These are phyloP conservation scores for Redunca redunca DNA, from an alignment of 2,113 vertebrate species.

Conservation along the genomic window DNA sequence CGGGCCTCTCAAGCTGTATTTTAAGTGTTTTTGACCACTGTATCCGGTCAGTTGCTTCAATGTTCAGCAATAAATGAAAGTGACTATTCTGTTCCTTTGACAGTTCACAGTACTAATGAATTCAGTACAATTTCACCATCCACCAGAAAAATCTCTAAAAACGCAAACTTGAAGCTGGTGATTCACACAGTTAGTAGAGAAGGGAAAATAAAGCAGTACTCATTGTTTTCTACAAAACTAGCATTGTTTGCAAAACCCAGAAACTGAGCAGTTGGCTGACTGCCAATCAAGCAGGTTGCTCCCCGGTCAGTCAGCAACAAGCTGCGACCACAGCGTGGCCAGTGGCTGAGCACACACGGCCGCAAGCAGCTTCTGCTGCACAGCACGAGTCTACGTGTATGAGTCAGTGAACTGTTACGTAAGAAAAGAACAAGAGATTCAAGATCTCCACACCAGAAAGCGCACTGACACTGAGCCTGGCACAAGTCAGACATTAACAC, in stretches of 20 bases:
- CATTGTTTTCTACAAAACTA: conserved; percentile 54
- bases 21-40: conserved; percentile 32
- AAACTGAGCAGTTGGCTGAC: conserved; percentile 30
- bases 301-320: conserved; percentile 22
- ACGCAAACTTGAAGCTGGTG: conserved; percentile 52
- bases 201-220: conserved; percentile 49
- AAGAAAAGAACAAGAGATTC: neutral
- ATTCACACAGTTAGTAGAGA: conserved; percentile 42
- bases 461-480: neutral
- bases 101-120: conserved; percentile 51
- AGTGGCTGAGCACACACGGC: neutral
- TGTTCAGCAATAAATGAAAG: conserved; percentile 43
- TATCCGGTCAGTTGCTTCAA: conserved; percentile 32
- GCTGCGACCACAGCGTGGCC: neutral
- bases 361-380: neutral
- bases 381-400: neutral
- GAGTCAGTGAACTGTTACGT: conserved; percentile 32
- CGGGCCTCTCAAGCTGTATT: conserved; percentile 25
- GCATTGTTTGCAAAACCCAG: conserved; percentile 62
- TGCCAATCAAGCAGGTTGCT: neutral
- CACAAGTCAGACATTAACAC: neutral
- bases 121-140: conserved; percentile 47
- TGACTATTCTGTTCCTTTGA: conserved; percentile 48
- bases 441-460: neutral
- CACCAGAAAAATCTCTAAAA: conserved; percentile 55